phyloP scores from a whole-genome alignment of 2,797 vertebrate species.

The Muraenolepis orangiensis region DNA sequence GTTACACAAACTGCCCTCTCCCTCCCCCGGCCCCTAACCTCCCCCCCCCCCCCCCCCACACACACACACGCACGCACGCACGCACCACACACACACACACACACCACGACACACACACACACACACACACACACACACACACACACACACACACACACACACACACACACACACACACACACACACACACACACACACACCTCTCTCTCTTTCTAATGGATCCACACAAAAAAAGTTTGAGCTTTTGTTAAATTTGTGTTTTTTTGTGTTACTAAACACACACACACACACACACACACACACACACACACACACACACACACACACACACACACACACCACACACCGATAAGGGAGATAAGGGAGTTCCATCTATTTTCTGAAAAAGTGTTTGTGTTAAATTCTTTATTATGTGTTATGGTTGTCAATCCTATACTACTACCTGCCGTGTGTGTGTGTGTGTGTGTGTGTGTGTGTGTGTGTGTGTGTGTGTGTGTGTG shows the following conservation, averaged over 20 bases:
- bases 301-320: neutral
- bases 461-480: neutral
- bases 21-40: neutral
- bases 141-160: too few species aligned
- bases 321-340: neutral
- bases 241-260: too few species aligned
- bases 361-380: neutral
- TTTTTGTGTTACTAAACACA: neutral
- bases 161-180: neutral
- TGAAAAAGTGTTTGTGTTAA: neutral
- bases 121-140: neutral
- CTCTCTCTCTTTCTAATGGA: too few species aligned
- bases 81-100: neutral
- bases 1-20: conserved; percentile 38
- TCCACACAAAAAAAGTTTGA: neutral
- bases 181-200: neutral
- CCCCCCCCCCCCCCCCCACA: neutral
- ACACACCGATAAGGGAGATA: neutral
- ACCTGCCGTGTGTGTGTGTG: neutral
- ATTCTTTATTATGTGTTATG: neutral
- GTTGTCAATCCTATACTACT: neutral
- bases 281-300: neutral
- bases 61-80: too few species aligned
- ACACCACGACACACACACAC: neutral
- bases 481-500: conserved; percentile 3